Conservation (phyloP, 2,797 vertebrate species). For the Myotis vivesi region DNA sequence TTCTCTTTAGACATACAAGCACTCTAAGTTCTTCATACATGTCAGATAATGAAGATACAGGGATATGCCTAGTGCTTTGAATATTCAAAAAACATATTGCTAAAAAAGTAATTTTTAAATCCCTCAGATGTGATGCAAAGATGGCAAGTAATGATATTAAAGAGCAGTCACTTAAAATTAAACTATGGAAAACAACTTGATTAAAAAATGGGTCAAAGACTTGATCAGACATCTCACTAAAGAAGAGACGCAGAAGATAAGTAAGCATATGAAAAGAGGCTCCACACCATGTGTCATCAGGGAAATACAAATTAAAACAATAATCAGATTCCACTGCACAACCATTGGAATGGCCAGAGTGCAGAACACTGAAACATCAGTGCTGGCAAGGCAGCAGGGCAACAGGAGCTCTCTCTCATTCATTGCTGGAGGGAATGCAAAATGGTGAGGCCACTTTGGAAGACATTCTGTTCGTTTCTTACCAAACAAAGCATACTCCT, state of each 20-base stretch:
- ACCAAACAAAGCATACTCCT: neutral
- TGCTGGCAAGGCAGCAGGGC: fast-evolving
- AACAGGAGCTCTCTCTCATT: neutral
- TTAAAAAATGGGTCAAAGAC: neutral
- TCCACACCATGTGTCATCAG: neutral
- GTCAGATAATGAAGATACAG: neutral
- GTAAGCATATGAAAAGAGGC: neutral
- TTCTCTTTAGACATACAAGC: neutral
- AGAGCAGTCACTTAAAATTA: neutral
- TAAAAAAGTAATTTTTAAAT: neutral
- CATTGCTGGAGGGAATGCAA: neutral
- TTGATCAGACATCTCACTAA: neutral
- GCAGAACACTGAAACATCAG: neutral
- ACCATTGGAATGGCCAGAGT: neutral
- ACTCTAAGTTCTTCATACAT: neutral
- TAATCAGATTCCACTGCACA: neutral
- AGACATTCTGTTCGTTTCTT: neutral
- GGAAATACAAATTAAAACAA: neutral
- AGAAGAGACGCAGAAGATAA: neutral
- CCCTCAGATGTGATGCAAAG: neutral
- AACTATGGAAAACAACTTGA: neutral
- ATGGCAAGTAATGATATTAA: neutral
- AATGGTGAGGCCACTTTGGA: neutral
- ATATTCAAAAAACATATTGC: neutral
- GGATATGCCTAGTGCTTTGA: neutral